phyloP scores from a whole-genome alignment of 2,797 vertebrate genomes.

The Micrastur ruficollis region DNA sequence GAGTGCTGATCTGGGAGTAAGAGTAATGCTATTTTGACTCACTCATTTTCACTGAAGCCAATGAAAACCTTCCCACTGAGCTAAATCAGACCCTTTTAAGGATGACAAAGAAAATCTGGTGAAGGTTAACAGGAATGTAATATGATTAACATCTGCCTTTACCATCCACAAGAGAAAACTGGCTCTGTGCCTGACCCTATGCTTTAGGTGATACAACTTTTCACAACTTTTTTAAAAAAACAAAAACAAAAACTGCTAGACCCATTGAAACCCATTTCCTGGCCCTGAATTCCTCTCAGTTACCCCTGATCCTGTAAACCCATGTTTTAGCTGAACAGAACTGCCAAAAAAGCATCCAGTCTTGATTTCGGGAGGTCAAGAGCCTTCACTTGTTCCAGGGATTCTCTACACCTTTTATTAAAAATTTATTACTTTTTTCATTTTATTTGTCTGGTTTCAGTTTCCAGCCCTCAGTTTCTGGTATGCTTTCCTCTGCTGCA shows the following conservation, averaged over 20 bases:
- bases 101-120: slow-evolving; percentile 46
- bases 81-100: slow-evolving; percentile 50
- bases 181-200: background rate
- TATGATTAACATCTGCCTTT: slow-evolving; percentile 39
- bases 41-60: background rate
- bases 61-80: slow-evolving; percentile 14
- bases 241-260: background rate
- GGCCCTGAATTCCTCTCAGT: background rate
- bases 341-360: background rate
- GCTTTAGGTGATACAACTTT: background rate
- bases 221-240: background rate
- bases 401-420: background rate
- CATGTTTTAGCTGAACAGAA: background rate
- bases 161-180: background rate
- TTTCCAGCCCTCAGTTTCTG: background rate
- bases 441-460: background rate
- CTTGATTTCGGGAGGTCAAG: background rate
- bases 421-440: background rate
- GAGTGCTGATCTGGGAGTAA: background rate
- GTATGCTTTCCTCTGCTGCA: background rate
- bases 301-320: background rate
- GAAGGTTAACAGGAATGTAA: slow-evolving; percentile 25
- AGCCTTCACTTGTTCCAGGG: background rate
- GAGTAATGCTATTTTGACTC: slow-evolving; percentile 1
- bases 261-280: background rate